Percentiles rank a stretch among this genome's conserved stretches.
Evolutionary conservation across 2,797 vertebrate species (phyloP).

Genomic region (Helarctos malayanus): DNA sequence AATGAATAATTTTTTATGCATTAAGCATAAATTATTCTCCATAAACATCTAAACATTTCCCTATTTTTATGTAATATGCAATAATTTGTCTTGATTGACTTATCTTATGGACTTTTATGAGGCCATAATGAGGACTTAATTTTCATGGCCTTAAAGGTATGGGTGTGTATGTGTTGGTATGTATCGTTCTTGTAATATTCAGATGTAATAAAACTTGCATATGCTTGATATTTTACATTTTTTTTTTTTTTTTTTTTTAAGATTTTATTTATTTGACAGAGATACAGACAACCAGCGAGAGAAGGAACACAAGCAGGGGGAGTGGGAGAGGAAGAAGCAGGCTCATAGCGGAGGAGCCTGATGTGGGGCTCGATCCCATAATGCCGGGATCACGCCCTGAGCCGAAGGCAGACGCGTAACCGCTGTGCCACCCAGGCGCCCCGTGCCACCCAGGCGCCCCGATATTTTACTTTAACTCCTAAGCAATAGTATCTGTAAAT

Average conservation of each 20-base stretch:
- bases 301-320: too few species aligned
- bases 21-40: slow-evolving; percentile 40
- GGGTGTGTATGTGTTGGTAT: not conserved
- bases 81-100: slow-evolving; percentile 6
- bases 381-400: too few species aligned
- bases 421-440: too few species aligned
- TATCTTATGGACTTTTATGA: slow-evolving; percentile 38
- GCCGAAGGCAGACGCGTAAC: too few species aligned
- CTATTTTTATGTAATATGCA: slow-evolving; percentile 39
- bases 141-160: not conserved
- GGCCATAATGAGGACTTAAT: not conserved
- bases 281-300: too few species aligned
- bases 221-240: slow-evolving; percentile 18
- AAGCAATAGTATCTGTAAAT: slow-evolving; percentile 26
- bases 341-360: too few species aligned
- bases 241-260: too few species aligned
- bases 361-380: too few species aligned
- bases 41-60: slow-evolving; percentile 2
- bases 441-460: too few species aligned
- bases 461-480: slow-evolving; percentile 48
- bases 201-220: not conserved
- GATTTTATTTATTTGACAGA: too few species aligned
- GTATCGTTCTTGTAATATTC: not conserved
- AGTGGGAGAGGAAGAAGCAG: too few species aligned
- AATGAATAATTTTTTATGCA: slow-evolving; percentile 32